Evolutionary conservation across 2,888 invertebrate species (phyloP), one percentile per base, ranked within the genome.

Genomic region (Lacanobia wlatinum): DNA sequence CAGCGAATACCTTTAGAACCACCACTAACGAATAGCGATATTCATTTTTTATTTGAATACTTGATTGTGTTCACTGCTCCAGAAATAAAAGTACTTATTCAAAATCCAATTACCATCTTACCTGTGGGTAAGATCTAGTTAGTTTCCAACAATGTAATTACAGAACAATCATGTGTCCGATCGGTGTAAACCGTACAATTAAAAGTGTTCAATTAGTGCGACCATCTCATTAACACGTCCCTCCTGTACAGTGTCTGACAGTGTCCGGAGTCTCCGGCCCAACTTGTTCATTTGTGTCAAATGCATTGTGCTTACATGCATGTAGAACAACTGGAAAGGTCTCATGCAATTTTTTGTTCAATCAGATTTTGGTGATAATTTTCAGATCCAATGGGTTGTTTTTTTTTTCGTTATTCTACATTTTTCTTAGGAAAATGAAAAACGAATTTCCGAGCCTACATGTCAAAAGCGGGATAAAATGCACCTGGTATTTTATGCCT

Each of bases 171-270:
- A 67, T 16, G 55, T 73, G 77, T 81, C 68, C 65, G 34, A 64
- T 53, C 48, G 48, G 50, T 74, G 61, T 56, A 28, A 62, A 64
- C 66, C 52, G 50, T 75, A 82, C 80, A 82, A 86, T 88, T 85
- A 86, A 85, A 83, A 84, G 80, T 78, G 75, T 72, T 76, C 73
- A 87, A 87, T 86, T 83, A 82, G 50, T 83, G 73, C 76, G 86
- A 81, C 86, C 76, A 83, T 84, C 84, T 87, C 84, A 87, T 87
- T 87, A 87, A 80, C 81, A 81, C 80, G 78, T 71, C 68, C 75
- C 63, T 52, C 28, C 66, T 46, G 43, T 59, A 43, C 43, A 43
- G 43, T 43, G 43, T 43, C 43, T 12, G 14, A 14, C n/a, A 40
- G n/a, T 55, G 55, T n/a, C n/a, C 52, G 52, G 21, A 14, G 55